Conservation (phyloP, 2,888 invertebrate species). For the Deilephila porcellus region DNA sequence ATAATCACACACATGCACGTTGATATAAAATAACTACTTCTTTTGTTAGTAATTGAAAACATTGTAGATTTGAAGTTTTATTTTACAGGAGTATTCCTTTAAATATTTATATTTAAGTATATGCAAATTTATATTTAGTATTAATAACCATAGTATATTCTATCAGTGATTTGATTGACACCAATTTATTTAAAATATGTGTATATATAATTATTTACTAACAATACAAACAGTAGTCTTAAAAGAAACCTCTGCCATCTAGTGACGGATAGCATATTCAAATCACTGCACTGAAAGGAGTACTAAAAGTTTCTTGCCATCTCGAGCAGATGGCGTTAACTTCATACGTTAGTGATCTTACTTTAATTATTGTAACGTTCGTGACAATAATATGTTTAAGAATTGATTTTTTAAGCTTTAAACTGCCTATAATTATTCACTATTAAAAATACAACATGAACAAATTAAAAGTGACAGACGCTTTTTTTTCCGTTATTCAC, state of each 20-base stretch:
- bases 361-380: too few species aligned
- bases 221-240: not conserved
- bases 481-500: too few species aligned
- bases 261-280: slow-evolving; percentile 50
- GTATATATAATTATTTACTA: too few species aligned
- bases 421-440: not conserved
- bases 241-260: slow-evolving; percentile 43
- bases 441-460: not conserved
- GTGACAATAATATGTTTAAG: not conserved
- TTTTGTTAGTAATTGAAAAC: not conserved
- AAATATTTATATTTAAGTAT: too few species aligned
- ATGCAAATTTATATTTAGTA: too few species aligned
- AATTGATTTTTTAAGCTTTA: too few species aligned
- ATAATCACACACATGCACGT: not conserved
- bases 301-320: too few species aligned
- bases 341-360: not conserved
- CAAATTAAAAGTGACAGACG: too few species aligned
- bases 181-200: too few species aligned
- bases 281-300: not conserved
- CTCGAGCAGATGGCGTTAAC: not conserved
- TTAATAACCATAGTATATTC: too few species aligned
- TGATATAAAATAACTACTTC: not conserved
- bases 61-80: not conserved
- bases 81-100: too few species aligned
- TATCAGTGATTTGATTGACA: too few species aligned